Conservation (phyloP, 2,113 vertebrate species). For the Geococcyx californianus region DNA sequence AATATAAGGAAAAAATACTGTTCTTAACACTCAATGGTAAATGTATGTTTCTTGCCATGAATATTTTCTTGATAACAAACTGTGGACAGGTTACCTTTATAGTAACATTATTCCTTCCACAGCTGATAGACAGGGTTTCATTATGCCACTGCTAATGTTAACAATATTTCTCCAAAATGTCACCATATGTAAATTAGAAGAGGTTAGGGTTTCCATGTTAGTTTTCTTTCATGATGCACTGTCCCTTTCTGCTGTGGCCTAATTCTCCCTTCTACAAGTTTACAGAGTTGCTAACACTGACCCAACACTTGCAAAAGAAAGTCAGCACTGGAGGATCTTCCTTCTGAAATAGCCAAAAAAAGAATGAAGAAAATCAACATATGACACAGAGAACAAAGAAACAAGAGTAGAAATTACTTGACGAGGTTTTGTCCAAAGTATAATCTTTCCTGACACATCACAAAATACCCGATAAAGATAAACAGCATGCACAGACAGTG, state of each 20-base stretch:
- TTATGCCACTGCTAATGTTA: slow-evolving; percentile 94
- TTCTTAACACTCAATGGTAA: slow-evolving; percentile 83
- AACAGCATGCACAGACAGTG: rapidly evolving
- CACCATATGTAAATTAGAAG: slow-evolving; percentile 96
- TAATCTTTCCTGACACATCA: neutral
- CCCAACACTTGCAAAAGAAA: neutral
- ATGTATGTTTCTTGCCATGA: slow-evolving; percentile 85
- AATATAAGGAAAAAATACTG: slow-evolving; percentile 76
- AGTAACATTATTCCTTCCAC: slow-evolving; percentile 98
- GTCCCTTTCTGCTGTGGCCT: slow-evolving; percentile 39
- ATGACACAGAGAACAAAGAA: neutral
- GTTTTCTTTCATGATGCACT: slow-evolving; percentile 88
- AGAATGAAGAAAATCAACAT: neutral
- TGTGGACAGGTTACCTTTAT: slow-evolving; percentile 97
- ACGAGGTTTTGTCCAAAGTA: neutral
- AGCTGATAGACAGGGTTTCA: slow-evolving; percentile 97
- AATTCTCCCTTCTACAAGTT: neutral
- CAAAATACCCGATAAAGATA: neutral
- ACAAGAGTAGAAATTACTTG: neutral
- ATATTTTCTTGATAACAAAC: slow-evolving; percentile 91
- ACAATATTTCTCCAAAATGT: slow-evolving; percentile 99
- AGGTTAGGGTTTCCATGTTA: slow-evolving; percentile 83
- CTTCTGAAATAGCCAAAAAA: neutral
- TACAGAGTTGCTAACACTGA: neutral
- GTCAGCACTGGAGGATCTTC: neutral